Evolutionary conservation across 2,113 vertebrate genomes (phyloP), one percentile per base, ranked within the genome.

Genomic region (Coptodon bakossiorum): DNA sequence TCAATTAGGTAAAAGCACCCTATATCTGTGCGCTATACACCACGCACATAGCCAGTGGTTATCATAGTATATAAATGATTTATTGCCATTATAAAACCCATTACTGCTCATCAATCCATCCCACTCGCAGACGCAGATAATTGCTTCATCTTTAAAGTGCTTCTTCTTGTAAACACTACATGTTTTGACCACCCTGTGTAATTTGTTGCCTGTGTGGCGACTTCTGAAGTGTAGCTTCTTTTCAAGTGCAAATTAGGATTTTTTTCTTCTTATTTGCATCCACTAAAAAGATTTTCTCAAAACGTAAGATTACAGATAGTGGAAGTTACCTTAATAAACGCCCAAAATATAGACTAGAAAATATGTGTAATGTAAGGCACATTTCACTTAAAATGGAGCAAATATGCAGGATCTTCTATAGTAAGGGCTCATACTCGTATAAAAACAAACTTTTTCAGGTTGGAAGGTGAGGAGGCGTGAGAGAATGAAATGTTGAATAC

Each of bases 391-490:
- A 54, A n/a, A 43, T 14, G 6, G 36, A 45, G 73, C 13, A 45
- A 50, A 3, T 31, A 5, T 63, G 59, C 29, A 63, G 29, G 8
- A 56, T 19, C 6, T 17, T 48, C 57, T 13, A 85, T 45, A 38
- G 29, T 6, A 71, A 53, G 38, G 22, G 19, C 29, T 71, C 17
- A 8, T 53, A 19, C 76, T 29, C 3, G 68, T 95, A 94, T 92
- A 95, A 95, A 96, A 95, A 9, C 17, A 93, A 91, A 90, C 34
- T 38, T 22, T 96, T 94, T 96, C 91, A 94, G 94, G 71, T 48
- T 84, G 3, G 45, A 68, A 52, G 52, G 48, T 82, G n/a, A 96
- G 92, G 38, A 61, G 56, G 19, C 22, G 43, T 61, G 27, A 22
- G 82, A 87, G 86, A n/a, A 3, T 86, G 56, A 86, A 90, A 83